Conservation (phyloP, 2,888 invertebrate genomes). For the Aleiodes testaceus region DNA sequence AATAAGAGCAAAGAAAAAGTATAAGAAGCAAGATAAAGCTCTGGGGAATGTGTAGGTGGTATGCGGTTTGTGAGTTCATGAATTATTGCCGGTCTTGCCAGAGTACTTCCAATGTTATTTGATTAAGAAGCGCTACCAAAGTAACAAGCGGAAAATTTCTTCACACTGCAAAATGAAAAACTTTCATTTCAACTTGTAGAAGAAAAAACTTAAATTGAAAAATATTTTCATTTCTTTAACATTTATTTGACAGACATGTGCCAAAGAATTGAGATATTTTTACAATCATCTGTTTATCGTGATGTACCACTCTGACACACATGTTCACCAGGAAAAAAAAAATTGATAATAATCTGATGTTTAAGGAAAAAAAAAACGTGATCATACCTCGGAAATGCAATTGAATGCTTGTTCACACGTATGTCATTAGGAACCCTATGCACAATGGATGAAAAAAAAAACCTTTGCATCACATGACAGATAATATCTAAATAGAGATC, state of each 20-base stretch:
- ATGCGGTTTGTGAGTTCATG: constrained; percentile 38
- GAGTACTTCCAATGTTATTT: constrained; percentile 19
- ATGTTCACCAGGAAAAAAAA: neutral
- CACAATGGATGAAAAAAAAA: constrained; percentile 40
- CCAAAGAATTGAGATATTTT: constrained; percentile 18
- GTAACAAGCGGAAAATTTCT: constrained; percentile 15
- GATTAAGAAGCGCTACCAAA: constrained; percentile 29
- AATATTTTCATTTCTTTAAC: neutral
- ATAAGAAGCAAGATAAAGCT: constrained; percentile 25
- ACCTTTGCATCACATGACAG: constrained; percentile 58
- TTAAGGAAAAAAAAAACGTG: constrained; percentile 48
- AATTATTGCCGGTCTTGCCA: constrained; percentile 46
- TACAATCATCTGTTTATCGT: constrained; percentile 7
- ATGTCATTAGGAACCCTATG: constrained; percentile 48
- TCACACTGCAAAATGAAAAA: constrained; percentile 11
- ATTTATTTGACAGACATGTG: constrained; percentile 3
- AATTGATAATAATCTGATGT: constrained; percentile 4
- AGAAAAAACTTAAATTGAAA: constrained; percentile 1
- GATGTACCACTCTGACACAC: neutral
- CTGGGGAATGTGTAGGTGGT: neutral
- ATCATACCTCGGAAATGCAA: constrained; percentile 55
- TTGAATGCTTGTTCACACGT: constrained; percentile 61
- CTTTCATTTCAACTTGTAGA: neutral
- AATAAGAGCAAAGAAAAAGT: constrained; percentile 23
- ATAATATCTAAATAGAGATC: constrained; percentile 72